phyloP scores from a whole-genome alignment of 2,113 vertebrate species.

The Tursiops truncatus region DNA sequence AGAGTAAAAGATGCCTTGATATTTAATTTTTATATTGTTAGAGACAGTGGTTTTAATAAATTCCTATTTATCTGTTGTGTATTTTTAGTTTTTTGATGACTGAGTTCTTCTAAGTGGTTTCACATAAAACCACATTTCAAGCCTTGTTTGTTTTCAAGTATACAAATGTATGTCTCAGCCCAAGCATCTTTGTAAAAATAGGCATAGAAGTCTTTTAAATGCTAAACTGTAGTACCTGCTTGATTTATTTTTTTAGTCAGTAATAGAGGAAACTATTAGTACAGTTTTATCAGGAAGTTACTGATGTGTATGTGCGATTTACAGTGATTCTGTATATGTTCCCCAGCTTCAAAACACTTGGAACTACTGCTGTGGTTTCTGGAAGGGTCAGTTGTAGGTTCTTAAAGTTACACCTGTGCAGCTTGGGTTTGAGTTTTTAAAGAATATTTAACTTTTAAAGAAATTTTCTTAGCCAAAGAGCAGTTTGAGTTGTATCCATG shows the following conservation, averaged over 20 bases:
- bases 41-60: slow-evolving; percentile 80
- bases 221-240: background rate
- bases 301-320: background rate
- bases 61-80: slow-evolving; percentile 75
- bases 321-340: background rate
- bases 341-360: background rate
- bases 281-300: background rate
- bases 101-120: slow-evolving; percentile 4
- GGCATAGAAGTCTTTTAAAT: slow-evolving; percentile 7
- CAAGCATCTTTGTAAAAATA: slow-evolving; percentile 9
- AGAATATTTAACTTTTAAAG: background rate
- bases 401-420: background rate
- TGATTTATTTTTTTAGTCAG: background rate
- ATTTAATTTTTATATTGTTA: slow-evolving; percentile 74
- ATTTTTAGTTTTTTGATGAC: slow-evolving; percentile 28
- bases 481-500: background rate
- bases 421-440: background rate
- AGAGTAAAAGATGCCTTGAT: slow-evolving; percentile 84
- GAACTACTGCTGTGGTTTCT: background rate
- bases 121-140: background rate
- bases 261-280: background rate
- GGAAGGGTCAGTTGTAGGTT: background rate
- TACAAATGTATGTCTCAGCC: background rate
- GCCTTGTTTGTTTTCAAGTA: slow-evolving; percentile 18
- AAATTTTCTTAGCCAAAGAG: background rate